A percentile compares a stretch with the other conserved stretches of the same genome.
phyloP scores from a whole-genome alignment of 2,113 vertebrate species.

The Petaurus breviceps region DNA sequence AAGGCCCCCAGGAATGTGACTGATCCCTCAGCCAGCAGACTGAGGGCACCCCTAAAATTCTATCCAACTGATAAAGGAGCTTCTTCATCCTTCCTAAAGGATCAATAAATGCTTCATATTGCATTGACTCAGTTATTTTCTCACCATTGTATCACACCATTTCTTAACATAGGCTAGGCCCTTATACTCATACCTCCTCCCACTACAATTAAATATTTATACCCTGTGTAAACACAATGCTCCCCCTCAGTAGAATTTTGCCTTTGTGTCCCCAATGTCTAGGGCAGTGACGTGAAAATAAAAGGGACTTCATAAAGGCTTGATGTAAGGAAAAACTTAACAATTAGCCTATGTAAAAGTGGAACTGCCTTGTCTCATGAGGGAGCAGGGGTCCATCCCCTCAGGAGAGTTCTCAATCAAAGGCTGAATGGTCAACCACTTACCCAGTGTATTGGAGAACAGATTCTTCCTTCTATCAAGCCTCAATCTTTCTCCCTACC shows the following conservation, averaged over 20 bases:
- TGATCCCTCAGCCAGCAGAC: not conserved
- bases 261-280: not conserved
- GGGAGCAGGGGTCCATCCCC: not conserved
- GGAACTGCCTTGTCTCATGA: not conserved
- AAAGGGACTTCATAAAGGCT: not conserved
- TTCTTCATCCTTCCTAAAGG: not conserved
- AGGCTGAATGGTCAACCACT: not conserved
- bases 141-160: not conserved
- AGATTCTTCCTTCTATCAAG: not conserved
- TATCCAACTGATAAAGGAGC: not conserved
- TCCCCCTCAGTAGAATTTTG: not conserved
- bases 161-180: not conserved
- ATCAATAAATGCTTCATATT: not conserved
- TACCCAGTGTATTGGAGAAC: not conserved
- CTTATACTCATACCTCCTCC: not conserved
- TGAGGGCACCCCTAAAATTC: not conserved
- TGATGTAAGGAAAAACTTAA: not conserved
- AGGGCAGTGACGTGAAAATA: not conserved
- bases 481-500: not conserved
- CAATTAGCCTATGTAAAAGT: not conserved
- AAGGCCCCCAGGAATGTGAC: not conserved
- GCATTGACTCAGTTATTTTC: not conserved
- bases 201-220: not conserved
- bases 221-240: not conserved
- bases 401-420: not conserved